These are phyloP conservation scores for Diachrysia chrysitis DNA, from an alignment of 2,888 invertebrate species.

Conservation along the genomic window DNA sequence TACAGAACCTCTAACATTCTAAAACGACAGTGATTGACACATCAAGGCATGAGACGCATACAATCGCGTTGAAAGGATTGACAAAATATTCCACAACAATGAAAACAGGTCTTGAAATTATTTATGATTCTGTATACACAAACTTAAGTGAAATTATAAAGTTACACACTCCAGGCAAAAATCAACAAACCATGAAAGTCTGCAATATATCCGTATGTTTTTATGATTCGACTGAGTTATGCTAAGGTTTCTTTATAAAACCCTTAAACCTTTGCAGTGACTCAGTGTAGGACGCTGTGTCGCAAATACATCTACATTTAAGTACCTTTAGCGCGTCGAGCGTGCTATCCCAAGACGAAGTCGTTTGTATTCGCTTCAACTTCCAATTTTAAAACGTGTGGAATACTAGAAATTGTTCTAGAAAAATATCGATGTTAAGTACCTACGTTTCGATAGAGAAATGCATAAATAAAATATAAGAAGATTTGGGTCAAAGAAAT, in stretches of 20 bases:
- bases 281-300: conserved; percentile 11
- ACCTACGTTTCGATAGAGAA: conserved; percentile 61
- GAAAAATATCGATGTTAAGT: conserved; percentile 59
- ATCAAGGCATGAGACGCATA: not conserved
- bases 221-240: not conserved
- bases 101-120: too few species aligned
- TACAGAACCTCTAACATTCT: too few species aligned
- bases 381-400: conserved; percentile 43
- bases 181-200: not conserved
- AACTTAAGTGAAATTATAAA: not conserved
- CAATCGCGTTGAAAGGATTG: not conserved
- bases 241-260: conserved; percentile 2
- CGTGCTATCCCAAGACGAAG: conserved; percentile 25
- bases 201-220: conserved; percentile 3
- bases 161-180: not conserved
- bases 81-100: not conserved
- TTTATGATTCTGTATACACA: too few species aligned
- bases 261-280: not conserved
- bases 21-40: not conserved
- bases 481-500: conserved; percentile 27
- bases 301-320: conserved; percentile 21
- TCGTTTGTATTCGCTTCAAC: conserved; percentile 35
- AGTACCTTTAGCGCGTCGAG: conserved; percentile 7
- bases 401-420: conserved; percentile 38
- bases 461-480: conserved; percentile 42